phyloP scores from a whole-genome alignment of 2,113 vertebrate species.

The Chinchilla lanigera region DNA sequence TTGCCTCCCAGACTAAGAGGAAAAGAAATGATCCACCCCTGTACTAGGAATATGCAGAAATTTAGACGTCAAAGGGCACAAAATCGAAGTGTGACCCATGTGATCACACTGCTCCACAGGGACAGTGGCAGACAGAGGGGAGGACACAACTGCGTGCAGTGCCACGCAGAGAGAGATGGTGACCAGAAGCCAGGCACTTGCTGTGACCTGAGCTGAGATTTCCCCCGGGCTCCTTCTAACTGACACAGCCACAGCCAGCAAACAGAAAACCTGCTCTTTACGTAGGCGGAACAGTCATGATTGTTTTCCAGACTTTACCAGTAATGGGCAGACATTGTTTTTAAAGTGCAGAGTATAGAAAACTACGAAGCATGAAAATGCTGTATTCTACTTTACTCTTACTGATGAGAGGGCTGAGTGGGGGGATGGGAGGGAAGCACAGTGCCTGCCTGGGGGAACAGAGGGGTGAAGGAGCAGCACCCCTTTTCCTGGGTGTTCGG shows the following conservation, averaged over 20 bases:
- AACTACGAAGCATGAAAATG: not conserved
- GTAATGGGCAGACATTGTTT: not conserved
- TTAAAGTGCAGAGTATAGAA: not conserved
- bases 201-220: not conserved
- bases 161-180: not conserved
- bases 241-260: not conserved
- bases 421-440: not conserved
- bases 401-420: not conserved
- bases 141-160: not conserved
- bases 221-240: not conserved
- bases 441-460: not conserved
- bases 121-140: rapidly evolving
- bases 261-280: not conserved
- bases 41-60: not conserved
- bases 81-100: rapidly evolving
- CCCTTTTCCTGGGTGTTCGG: too few relatives aligned
- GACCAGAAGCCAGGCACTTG: not conserved
- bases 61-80: not conserved
- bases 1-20: not conserved
- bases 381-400: not conserved
- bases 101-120: too few relatives aligned
- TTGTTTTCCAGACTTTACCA: not conserved
- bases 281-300: not conserved
- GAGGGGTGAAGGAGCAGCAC: not conserved
- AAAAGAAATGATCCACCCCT: not conserved